Base-by-base conservation (phyloP, 2,113 vertebrate genomes). In the Rhinolophus sinicus region DNA sequence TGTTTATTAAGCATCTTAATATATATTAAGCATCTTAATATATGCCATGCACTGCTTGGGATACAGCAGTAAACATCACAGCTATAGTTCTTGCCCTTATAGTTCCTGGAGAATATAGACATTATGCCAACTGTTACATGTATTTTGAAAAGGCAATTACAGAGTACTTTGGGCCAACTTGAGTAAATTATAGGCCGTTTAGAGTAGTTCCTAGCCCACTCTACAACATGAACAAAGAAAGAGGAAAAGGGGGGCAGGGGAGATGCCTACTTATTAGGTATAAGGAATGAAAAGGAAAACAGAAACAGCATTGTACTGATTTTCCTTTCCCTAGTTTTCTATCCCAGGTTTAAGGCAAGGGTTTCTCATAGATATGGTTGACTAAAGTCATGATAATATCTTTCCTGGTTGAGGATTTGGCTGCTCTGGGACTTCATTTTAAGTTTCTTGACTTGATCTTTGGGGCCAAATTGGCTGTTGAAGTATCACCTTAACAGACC, bases 381-480 rank as follows among this genome's bases (percentile, higher is more conserved):
- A 91, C 21, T 69, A 60, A 16, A 22, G 26, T 88, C 22, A 28
- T 38, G 65, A 18, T 69, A 60, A 30, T 73, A 24, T 73, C 28
- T 94, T 76, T 94, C 40, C 14, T 90, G n/a, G 40, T 40, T 85
- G 50, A 78, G 19, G 21, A 40, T 69, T 60, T 90, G 52, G 35
- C 72, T 90, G 62, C 26, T 19, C 73, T n/a, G 19, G 35, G 19
- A 80, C 33, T 26, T 67, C 28, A 67, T 75, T 86, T 86, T 93
- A 70, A 85, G 50, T 90, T 93, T 86, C 56, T 78, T 58, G 30
- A 70, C 62, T 75, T 62, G 84, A 70, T 62, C 84, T 93, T 80
- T 86, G 30, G 22, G 13, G 24, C 44, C 16, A 28, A 21, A 54
- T 72, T 62, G 38, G 22, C 35, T 90, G 8, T 85, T 58, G 73